Evolutionary conservation across 2,797 vertebrate genomes (phyloP).

Genomic region (Lepilemur septentrionalis): DNA sequence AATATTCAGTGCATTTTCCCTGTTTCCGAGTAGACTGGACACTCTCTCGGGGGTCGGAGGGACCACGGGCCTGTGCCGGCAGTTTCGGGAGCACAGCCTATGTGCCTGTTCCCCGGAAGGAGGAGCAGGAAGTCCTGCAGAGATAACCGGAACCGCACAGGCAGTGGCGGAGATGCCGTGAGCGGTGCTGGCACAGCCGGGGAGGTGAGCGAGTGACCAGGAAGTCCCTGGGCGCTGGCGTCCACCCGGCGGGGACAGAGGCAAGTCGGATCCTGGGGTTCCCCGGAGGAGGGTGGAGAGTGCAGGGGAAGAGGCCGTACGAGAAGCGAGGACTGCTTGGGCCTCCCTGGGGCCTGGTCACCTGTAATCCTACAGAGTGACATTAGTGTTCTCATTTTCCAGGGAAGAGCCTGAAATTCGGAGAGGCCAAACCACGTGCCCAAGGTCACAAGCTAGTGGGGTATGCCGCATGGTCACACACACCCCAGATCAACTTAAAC

Average conservation of each 20-base stretch:
- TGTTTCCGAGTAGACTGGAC: neutral
- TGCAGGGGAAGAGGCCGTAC: accelerated
- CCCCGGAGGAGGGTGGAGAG: neutral
- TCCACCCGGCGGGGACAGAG: accelerated
- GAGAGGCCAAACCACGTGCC: accelerated
- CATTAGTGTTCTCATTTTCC: accelerated
- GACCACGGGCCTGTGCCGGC: neutral
- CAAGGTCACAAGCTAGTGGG: neutral
- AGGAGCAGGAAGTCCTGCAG: neutral
- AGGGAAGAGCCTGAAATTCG: neutral
- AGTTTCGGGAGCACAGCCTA: neutral
- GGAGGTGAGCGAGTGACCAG: accelerated
- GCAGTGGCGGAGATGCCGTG: neutral
- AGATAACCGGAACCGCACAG: accelerated
- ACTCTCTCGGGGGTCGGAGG: neutral
- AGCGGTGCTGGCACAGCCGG: accelerated
- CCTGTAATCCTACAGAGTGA: accelerated
- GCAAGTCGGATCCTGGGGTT: accelerated
- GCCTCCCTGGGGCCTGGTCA: accelerated
- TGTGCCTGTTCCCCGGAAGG: neutral
- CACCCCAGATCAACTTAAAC: accelerated
- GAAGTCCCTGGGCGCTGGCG: accelerated
- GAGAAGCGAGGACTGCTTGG: accelerated
- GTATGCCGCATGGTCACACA: accelerated
- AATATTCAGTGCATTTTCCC: too few species aligned